These are phyloP conservation scores for Pristionchus maxplancki DNA, from an alignment of 2,888 invertebrate species.

Conservation along the genomic window DNA sequence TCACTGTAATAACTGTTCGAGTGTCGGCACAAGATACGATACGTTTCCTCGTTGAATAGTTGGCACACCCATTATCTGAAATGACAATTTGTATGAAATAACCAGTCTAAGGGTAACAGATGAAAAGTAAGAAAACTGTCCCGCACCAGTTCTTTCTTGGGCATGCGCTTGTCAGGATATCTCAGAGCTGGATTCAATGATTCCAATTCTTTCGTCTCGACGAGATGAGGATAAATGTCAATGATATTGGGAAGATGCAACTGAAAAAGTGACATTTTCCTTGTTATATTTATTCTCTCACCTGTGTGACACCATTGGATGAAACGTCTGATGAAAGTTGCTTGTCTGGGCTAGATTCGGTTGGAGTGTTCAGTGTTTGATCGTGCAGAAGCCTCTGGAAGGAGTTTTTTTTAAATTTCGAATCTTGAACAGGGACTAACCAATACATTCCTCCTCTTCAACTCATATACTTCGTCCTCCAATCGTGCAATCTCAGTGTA, in stretches of 20 bases:
- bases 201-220: not conserved
- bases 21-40: constrained; percentile 34
- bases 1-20: constrained; percentile 14
- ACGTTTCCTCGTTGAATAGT: constrained; percentile 37
- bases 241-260: not conserved
- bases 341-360: not conserved
- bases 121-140: not conserved
- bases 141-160: not conserved
- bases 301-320: not conserved
- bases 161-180: constrained; percentile 1
- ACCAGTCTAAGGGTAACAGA: not conserved
- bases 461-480: constrained; percentile 21
- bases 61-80: constrained; percentile 49
- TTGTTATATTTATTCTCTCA: not conserved
- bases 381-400: not conserved
- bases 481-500: constrained; percentile 14
- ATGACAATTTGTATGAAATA: too few species aligned
- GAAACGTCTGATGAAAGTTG: not conserved
- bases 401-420: too few species aligned
- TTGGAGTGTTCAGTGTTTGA: not conserved
- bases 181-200: constrained; percentile 23
- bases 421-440: not conserved
- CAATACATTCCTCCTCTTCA: constrained; percentile 16
- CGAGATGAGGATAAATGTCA: constrained; percentile 36
- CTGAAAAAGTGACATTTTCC: too few species aligned